Conservation (phyloP, 2,113 vertebrate genomes). For the Shinisaurus crocodilurus region DNA sequence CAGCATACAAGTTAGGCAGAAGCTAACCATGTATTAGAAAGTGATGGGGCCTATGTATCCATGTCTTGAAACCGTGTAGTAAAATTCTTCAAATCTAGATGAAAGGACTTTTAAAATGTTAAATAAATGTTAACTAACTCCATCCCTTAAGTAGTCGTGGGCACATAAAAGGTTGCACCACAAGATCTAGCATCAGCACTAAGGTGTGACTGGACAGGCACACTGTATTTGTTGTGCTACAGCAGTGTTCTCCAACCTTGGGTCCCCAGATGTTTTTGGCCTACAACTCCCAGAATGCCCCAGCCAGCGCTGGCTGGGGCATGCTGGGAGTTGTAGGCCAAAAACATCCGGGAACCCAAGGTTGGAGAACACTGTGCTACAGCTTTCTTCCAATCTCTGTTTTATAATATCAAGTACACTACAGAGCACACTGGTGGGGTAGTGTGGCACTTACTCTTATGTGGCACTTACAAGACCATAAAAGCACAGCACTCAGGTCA, state of each 20-base stretch:
- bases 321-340: too few relatives aligned
- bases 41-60: not conserved
- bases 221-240: not conserved
- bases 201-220: not conserved
- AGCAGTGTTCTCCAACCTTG: too few relatives aligned
- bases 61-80: slow-evolving; percentile 18
- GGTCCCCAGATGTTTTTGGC: too few relatives aligned
- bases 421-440: not conserved
- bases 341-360: too few relatives aligned
- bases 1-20: slow-evolving; percentile 2
- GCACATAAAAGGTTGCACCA: too few relatives aligned
- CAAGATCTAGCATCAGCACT: not conserved
- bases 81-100: not conserved
- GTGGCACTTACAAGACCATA: not conserved
- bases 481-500: not conserved
- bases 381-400: not conserved
- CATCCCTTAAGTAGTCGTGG: not conserved
- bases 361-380: too few relatives aligned
- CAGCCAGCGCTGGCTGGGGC: too few relatives aligned
- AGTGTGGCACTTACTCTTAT: not conserved
- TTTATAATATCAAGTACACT: not conserved
- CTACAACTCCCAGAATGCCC: too few relatives aligned
- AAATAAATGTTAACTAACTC: not conserved
- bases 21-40: not conserved
- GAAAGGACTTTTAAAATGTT: not conserved